Percentiles rank a stretch among this genome's conserved stretches.
phyloP scores from a whole-genome alignment of 2,797 vertebrate genomes.

The Meda fulgida region DNA sequence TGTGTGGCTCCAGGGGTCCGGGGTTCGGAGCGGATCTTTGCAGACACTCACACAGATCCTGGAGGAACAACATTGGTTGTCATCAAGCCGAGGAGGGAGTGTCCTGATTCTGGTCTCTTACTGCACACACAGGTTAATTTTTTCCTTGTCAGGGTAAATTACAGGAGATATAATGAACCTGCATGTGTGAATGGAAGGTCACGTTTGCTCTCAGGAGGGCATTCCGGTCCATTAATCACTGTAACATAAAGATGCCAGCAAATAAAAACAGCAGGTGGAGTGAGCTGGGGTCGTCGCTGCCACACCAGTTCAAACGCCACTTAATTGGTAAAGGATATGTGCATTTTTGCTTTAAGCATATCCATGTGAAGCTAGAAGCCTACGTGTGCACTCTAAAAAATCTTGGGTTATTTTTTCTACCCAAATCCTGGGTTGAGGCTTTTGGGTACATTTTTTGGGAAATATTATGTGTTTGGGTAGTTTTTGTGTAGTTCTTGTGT shows the following conservation, averaged over 20 bases:
- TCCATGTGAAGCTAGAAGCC: neutral
- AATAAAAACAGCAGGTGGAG: slow-evolving; percentile 9
- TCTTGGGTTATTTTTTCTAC: no score
- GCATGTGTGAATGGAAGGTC: slow-evolving; percentile 71
- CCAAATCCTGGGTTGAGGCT: no score
- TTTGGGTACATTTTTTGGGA: no score
- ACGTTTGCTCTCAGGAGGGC: slow-evolving; percentile 61
- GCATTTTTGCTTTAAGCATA: neutral
- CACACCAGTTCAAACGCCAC: neutral
- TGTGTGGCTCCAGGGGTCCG: slow-evolving; percentile 19
- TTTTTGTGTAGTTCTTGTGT: no score
- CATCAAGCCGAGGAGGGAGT: slow-evolving; percentile 26
- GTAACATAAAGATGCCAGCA: slow-evolving; percentile 23
- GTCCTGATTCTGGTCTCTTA: slow-evolving; percentile 43
- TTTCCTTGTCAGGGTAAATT: slow-evolving; percentile 74
- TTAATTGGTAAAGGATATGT: neutral
- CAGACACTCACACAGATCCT: neutral
- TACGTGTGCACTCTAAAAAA: no score
- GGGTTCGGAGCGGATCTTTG: slow-evolving; percentile 52
- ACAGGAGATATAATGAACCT: slow-evolving; percentile 59
- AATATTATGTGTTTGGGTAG: no score
- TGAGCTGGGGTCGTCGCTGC: neutral
- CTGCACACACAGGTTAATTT: slow-evolving; percentile 69
- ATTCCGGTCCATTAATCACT: slow-evolving; percentile 30
- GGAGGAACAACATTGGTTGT: neutral